Percentiles rank a stretch among this genome's conserved stretches.
phyloP scores from a whole-genome alignment of 2,797 vertebrate species.

The Rhinichthys osculus region DNA sequence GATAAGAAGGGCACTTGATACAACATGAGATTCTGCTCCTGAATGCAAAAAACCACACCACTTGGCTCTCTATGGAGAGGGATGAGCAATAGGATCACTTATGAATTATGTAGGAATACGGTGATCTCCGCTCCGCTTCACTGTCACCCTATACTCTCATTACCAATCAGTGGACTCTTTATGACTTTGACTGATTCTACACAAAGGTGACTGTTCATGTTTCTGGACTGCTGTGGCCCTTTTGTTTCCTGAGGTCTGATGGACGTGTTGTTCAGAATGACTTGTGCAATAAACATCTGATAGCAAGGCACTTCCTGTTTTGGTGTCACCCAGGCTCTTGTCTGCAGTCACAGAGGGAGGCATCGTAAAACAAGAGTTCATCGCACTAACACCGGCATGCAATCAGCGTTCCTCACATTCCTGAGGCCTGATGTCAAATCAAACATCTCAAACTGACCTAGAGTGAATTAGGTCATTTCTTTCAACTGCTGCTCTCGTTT shows the following conservation, averaged over 20 bases:
- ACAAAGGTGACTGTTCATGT: neutral
- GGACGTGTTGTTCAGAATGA: constrained; percentile 64
- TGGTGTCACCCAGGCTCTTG: constrained; percentile 78
- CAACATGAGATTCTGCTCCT: constrained; percentile 67
- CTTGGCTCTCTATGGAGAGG: constrained; percentile 59
- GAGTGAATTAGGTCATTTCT: constrained; percentile 20
- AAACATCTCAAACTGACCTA: constrained; percentile 40
- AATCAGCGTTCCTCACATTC: constrained; percentile 76
- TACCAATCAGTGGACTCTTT: constrained; percentile 6
- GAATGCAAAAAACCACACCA: constrained; percentile 69
- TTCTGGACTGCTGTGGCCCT: neutral
- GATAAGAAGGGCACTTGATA: constrained; percentile 68
- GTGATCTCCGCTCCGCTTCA: constrained; percentile 58
- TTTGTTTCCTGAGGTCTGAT: constrained; percentile 66
- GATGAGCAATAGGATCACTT: constrained; percentile 40
- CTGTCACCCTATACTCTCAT: constrained; percentile 21
- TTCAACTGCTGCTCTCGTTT: neutral
- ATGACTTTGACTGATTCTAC: neutral
- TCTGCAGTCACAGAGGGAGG: constrained; percentile 72
- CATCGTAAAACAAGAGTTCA: constrained; percentile 80
- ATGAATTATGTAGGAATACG: constrained; percentile 40
- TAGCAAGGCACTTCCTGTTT: constrained; percentile 81
- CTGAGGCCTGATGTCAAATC: constrained; percentile 72
- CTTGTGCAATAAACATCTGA: constrained; percentile 77
- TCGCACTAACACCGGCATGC: constrained; percentile 73